Evolutionary conservation across 2,888 invertebrate genomes (phyloP).

Genomic region (Yponomeuta malinellus): DNA sequence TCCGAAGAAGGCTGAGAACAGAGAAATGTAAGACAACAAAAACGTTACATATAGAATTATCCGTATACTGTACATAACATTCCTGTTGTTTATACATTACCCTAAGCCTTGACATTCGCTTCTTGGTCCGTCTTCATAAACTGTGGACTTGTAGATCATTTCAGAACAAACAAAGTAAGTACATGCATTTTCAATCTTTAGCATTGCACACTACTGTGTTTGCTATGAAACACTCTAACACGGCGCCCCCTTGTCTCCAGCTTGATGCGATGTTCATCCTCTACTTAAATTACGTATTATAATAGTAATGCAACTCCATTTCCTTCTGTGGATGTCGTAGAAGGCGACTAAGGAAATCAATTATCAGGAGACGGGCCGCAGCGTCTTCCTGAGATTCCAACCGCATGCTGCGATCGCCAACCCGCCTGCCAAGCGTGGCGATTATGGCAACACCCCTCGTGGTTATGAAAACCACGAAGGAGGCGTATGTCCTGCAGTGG

Average conservation of each 20-base stretch:
- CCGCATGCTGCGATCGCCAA: too few relatives aligned
- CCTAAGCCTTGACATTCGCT: slow-evolving; percentile 36
- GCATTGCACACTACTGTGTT: slow-evolving; percentile 76
- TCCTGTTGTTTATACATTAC: slow-evolving; percentile 76
- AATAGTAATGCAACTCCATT: too few relatives aligned
- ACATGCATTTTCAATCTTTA: slow-evolving; percentile 68
- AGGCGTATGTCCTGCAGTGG: too few relatives aligned
- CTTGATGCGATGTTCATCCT: neutral
- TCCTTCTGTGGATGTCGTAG: too few relatives aligned
- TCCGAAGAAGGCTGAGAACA: slow-evolving; percentile 34
- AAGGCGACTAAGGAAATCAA: too few relatives aligned
- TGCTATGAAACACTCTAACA: slow-evolving; percentile 62
- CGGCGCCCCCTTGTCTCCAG: neutral
- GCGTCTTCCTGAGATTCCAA: too few relatives aligned
- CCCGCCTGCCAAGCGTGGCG: too few relatives aligned
- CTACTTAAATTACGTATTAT: neutral
- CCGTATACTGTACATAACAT: slow-evolving; percentile 74
- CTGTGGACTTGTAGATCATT: slow-evolving; percentile 43
- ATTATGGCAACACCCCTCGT: too few relatives aligned
- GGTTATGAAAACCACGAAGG: too few relatives aligned
- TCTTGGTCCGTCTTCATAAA: neutral
- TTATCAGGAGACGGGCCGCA: too few relatives aligned
- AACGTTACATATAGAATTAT: slow-evolving; percentile 76
- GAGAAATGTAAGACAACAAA: slow-evolving; percentile 76
- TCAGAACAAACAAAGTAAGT: slow-evolving; percentile 76